phyloP scores from a whole-genome alignment of 2,797 vertebrate genomes.

The Margarornis squamiger region DNA sequence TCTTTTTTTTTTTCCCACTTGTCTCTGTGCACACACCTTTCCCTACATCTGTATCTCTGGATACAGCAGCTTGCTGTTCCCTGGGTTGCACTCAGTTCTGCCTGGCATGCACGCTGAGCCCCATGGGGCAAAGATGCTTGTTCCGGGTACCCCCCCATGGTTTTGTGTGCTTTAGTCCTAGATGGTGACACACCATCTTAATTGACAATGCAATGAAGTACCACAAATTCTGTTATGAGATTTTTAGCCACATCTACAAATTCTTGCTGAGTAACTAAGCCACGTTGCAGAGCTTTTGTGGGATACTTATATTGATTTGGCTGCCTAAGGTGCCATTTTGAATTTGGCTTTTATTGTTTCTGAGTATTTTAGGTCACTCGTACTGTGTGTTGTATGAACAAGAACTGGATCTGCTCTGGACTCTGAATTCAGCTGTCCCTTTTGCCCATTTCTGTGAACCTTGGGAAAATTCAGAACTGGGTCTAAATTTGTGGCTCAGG shows the following conservation, averaged over 20 bases:
- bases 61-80: not conserved
- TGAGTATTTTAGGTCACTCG: not conserved
- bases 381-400: not conserved
- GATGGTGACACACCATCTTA: not conserved
- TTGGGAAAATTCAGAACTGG: slow-evolving; percentile 38
- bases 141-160: fast-evolving
- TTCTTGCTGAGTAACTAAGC: not conserved
- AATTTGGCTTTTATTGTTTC: slow-evolving; percentile 1
- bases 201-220: not conserved
- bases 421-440: not conserved
- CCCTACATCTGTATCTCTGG: not conserved
- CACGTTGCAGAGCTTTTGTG: not conserved
- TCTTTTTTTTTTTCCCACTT: fast-evolving
- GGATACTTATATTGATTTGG: not conserved
- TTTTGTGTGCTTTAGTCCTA: not conserved
- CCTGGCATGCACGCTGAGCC: not conserved
- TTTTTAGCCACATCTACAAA: not conserved
- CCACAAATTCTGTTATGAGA: not conserved
- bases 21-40: not conserved
- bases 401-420: not conserved
- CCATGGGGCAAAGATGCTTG: fast-evolving
- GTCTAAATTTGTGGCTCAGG: slow-evolving; percentile 41
- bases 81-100: not conserved
- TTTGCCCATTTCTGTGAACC: slow-evolving; percentile 11
- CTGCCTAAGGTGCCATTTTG: not conserved